Conservation (phyloP, 2,113 vertebrate species). For the Narcine bancroftii region DNA sequence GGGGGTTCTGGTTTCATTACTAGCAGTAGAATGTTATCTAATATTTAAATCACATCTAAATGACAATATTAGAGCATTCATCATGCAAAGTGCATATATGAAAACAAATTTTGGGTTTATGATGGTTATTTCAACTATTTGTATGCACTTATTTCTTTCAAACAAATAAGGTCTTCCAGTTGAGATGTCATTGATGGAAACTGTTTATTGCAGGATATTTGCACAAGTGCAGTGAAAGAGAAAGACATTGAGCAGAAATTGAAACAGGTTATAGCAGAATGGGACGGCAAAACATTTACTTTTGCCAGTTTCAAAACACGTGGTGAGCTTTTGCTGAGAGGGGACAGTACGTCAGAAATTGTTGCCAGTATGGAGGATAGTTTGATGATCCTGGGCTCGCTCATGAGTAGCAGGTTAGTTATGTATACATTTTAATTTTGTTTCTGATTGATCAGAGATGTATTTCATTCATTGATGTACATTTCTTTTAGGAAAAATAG, state of each 20-base stretch:
- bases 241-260: conserved; percentile 88
- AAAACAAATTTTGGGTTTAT: neutral
- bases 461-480: neutral
- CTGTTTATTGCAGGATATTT: conserved; percentile 71
- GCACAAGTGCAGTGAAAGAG: conserved; percentile 84
- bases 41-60: no score
- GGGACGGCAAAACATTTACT: conserved; percentile 76
- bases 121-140: neutral
- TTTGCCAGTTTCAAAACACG: conserved; percentile 83
- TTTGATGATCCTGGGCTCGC: conserved; percentile 81
- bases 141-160: neutral
- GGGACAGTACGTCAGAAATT: conserved; percentile 79
- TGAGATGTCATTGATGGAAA: neutral
- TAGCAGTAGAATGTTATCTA: no score
- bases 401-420: conserved; percentile 83
- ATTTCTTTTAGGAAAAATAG: neutral
- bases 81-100: neutral
- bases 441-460: neutral
- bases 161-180: neutral
- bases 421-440: neutral
- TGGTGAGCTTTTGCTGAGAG: conserved; percentile 82
- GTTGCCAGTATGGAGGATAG: conserved; percentile 89
- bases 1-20: no score
- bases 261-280: conserved; percentile 83
- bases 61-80: no score